phyloP scores from a whole-genome alignment of 2,113 vertebrate genomes.

The Aptenodytes patagonicus region DNA sequence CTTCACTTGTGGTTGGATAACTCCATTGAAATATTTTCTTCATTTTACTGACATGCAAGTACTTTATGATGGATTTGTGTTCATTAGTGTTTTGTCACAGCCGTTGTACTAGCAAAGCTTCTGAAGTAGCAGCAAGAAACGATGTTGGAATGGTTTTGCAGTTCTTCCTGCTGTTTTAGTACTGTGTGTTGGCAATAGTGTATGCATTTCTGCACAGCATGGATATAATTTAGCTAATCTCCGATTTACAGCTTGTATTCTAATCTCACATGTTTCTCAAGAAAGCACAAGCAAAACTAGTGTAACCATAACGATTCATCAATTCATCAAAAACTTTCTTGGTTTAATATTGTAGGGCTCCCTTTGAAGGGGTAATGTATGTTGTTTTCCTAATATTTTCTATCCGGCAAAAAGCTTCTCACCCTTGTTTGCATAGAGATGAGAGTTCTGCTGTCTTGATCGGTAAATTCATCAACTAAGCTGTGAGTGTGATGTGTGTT shows the following conservation, averaged over 20 bases:
- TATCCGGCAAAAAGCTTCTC: not conserved
- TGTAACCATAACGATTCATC: not conserved
- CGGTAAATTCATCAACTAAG: not conserved
- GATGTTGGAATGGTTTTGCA: not conserved
- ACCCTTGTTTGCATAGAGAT: not conserved
- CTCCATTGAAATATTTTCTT: not conserved
- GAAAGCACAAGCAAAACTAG: not conserved
- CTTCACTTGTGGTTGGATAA: not conserved
- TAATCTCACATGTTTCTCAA: not conserved
- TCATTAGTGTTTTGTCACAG: not conserved
- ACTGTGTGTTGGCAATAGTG: not conserved
- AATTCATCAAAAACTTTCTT: not conserved
- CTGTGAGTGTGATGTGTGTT: accelerated
- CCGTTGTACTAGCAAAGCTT: not conserved
- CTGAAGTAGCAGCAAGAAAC: not conserved
- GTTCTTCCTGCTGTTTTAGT: not conserved
- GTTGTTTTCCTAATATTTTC: not conserved
- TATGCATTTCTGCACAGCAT: not conserved
- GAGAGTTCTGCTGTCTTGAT: not conserved
- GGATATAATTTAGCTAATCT: not conserved
- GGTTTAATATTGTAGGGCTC: not conserved
- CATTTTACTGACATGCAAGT: not conserved
- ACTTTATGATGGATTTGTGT: not conserved
- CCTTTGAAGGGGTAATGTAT: not conserved
- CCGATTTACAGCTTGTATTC: not conserved